Evolutionary conservation across 2,113 vertebrate genomes (phyloP).

Genomic region (Entomyzon cyanotis): DNA sequence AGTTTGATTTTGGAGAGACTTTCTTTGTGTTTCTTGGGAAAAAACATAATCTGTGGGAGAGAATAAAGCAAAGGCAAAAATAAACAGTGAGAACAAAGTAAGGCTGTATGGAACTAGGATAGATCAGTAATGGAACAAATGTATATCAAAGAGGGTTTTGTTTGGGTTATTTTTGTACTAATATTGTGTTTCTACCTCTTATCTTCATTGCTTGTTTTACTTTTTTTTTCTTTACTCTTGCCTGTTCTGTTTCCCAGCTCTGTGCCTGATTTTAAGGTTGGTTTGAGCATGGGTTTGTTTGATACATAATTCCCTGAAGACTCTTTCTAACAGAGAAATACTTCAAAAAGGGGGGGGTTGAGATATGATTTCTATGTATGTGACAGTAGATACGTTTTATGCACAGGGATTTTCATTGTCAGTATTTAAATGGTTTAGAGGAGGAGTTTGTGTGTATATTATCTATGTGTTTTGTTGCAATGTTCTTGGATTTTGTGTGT

Average conservation of each 20-base stretch:
- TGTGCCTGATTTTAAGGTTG: not conserved
- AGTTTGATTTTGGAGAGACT: not conserved
- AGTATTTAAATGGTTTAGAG: not conserved
- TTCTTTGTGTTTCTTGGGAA: not conserved
- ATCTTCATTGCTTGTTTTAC: not conserved
- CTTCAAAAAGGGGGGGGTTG: not conserved
- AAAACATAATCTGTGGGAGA: not conserved
- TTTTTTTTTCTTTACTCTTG: not conserved
- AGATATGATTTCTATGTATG: not conserved
- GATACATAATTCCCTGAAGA: not conserved
- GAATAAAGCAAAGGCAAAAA: not conserved
- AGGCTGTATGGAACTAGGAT: not conserved
- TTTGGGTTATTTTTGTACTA: not conserved
- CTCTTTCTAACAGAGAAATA: not conserved
- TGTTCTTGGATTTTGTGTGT: not conserved
- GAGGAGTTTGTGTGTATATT: not conserved
- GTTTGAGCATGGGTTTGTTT: not conserved
- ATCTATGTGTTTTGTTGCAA: not conserved
- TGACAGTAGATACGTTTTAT: accelerated
- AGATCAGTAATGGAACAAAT: not conserved
- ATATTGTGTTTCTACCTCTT: not conserved
- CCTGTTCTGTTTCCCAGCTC: not conserved
- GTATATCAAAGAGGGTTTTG: accelerated
- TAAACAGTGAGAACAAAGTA: not conserved
- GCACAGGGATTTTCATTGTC: not conserved